Percentiles rank a stretch among this genome's conserved stretches.
These are phyloP conservation scores for Bufo bufo DNA, from an alignment of 2,113 vertebrate species.

Conservation along the genomic window DNA sequence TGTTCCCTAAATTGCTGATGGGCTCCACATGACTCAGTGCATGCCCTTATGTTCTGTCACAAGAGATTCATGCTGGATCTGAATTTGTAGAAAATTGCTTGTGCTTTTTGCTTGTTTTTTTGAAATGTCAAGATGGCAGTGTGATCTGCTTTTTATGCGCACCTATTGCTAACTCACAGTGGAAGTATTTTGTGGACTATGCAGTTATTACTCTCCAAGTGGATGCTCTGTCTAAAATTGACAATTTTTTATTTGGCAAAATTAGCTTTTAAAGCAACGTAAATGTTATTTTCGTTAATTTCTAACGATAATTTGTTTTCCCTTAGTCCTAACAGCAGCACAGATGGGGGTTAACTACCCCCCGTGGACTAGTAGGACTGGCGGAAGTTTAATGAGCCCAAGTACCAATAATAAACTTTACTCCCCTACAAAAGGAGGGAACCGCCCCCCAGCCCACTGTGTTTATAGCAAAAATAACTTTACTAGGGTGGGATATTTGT, in stretches of 20 bases:
- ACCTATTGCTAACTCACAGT: background rate
- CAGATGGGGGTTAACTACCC: no score
- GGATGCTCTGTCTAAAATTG: background rate
- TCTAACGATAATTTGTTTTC: no score
- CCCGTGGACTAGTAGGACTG: no score
- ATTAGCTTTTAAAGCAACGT: background rate
- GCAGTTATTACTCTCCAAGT: background rate
- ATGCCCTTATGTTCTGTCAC: background rate
- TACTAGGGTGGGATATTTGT: no score
- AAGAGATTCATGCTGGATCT: conserved; percentile 32
- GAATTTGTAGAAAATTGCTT: conserved; percentile 10
- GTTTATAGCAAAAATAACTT: no score
- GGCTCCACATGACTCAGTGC: conserved; percentile 24
- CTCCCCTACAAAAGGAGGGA: no score
- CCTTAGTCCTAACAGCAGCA: no score
- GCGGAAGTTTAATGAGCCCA: no score
- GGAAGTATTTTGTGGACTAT: background rate
- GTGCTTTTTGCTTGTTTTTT: background rate
- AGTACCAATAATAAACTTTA: no score
- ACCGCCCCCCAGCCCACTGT: no score
- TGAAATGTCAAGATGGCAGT: conserved; percentile 6
- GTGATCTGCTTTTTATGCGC: background rate
- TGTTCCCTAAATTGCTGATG: background rate
- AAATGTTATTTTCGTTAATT: no score
- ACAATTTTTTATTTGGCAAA: background rate